These are phyloP conservation scores for Chaetodon trifasciatus DNA, from an alignment of 2,797 vertebrate species.

Conservation along the genomic window DNA sequence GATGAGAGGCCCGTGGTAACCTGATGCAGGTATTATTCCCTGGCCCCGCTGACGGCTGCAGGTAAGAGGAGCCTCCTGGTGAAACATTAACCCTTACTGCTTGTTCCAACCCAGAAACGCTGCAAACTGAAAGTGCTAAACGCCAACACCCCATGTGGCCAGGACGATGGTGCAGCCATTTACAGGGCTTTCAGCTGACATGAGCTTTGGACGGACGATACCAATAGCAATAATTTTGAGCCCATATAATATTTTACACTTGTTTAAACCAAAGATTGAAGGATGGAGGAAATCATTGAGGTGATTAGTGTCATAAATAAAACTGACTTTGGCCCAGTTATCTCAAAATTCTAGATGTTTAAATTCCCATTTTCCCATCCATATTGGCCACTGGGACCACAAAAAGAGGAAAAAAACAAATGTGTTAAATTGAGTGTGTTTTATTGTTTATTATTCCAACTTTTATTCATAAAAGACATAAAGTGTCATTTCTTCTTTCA, in stretches of 20 bases:
- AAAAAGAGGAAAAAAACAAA: too few species aligned
- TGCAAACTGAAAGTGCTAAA: conserved; percentile 79
- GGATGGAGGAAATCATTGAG: neutral
- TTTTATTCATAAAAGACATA: neutral
- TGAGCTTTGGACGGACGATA: neutral
- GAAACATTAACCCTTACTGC: conserved; percentile 76
- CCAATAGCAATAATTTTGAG: neutral
- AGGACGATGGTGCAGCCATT: too few species aligned
- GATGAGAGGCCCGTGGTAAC: conserved; percentile 82
- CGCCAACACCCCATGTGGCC: conserved; percentile 28
- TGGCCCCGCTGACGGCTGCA: conserved; percentile 76
- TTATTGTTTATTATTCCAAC: too few species aligned
- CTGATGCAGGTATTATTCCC: conserved; percentile 81
- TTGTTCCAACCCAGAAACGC: conserved; percentile 65
- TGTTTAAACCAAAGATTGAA: neutral
- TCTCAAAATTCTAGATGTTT: too few species aligned
- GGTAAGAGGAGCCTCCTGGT: conserved; percentile 83
- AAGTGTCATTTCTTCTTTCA: too few species aligned
- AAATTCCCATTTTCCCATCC: too few species aligned
- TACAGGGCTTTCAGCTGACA: neutral
- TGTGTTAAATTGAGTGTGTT: too few species aligned
- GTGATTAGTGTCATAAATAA: neutral
- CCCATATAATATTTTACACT: neutral
- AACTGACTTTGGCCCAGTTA: neutral
- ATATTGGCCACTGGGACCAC: too few species aligned